Evolutionary conservation across 1,140 invertebrate genomes (phyloP), one percentile per base, ranked within the genome.

Genomic region (Lysiphlebus fabarum): DNA sequence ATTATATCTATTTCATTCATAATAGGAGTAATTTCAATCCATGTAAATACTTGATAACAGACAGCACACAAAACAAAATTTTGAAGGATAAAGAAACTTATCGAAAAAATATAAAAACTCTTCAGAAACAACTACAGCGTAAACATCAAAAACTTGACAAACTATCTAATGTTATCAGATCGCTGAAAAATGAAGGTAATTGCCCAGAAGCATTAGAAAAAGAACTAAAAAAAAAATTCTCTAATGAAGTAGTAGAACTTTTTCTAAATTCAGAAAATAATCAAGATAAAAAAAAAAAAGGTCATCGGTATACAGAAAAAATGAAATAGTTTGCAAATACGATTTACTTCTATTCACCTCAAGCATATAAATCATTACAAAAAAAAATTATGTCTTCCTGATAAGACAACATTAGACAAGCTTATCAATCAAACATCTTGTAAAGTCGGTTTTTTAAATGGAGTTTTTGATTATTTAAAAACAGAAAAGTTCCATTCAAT

Each of bases 381-480:
- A 17, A 54, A 6, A 8, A 7, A n/a, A 7, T 42, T 54, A 7
- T 3, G 42, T 43, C 40, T 54, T 9, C 53, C 53, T n/a, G 38
- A 41, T 6, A 37, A 43, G 5, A 11, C 53, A 17, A n/a, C 14
- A 6, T 12, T 54, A 5, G 38, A 37, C 0, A 54, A 43, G 40
- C 9, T 43, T 10, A 14, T 54, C 3, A 12, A 37, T 10, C 38
- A 40, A 40, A 40, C 34, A 7, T 12, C 11, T 45, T 45, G 44
- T 45, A 5, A 45, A 12, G 11, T 33, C 2, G 51, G 51, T 10
- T 53, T 53, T 12, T 37, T 53, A 53, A 33, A 37, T 40, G 37
- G 36, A 8, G 51, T 40, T 11, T 53, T 53, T 40, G 51, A 34
- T 12, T 53, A 38, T 53, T 12, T 53, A 4, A 4, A 53, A n/a